phyloP scores from a whole-genome alignment of 1,140 invertebrate species.

The Ips typographus region DNA sequence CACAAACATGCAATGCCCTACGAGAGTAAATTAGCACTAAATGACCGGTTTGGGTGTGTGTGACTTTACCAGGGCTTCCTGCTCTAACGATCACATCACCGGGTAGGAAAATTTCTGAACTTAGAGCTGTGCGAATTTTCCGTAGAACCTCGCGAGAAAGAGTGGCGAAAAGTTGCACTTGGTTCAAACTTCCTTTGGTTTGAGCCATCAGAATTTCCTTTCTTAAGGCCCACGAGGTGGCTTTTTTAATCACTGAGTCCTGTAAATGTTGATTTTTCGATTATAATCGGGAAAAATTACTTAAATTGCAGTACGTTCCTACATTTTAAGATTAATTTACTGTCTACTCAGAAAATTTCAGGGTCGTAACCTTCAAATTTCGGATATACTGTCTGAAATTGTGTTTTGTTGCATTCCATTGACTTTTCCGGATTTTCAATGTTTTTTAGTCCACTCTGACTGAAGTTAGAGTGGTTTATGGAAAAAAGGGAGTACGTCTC shows the following conservation, averaged over 20 bases:
- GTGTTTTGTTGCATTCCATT: too few relatives aligned
- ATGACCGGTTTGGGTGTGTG: neutral
- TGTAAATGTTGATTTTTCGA: neutral
- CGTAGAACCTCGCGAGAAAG: neutral
- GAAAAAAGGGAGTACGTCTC: too few relatives aligned
- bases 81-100: constrained; percentile 13
- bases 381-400: too few relatives aligned
- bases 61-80: neutral
- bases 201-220: constrained; percentile 8
- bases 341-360: neutral
- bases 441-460: too few relatives aligned
- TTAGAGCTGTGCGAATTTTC: neutral
- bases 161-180: neutral
- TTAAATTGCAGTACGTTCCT: neutral
- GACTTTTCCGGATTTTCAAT: too few relatives aligned
- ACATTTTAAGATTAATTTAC: too few relatives aligned
- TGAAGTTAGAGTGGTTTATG: too few relatives aligned
- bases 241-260: constrained; percentile 12
- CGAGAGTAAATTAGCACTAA: neutral
- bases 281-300: neutral
- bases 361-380: too few relatives aligned
- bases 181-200: neutral
- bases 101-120: constrained; percentile 14
- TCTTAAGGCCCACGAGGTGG: neutral
- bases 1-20: constrained; percentile 17